Evolutionary conservation across 1,140 invertebrate species (phyloP), one percentile per base, ranked within the genome.

Genomic region (Hylaeus anthracinus): DNA sequence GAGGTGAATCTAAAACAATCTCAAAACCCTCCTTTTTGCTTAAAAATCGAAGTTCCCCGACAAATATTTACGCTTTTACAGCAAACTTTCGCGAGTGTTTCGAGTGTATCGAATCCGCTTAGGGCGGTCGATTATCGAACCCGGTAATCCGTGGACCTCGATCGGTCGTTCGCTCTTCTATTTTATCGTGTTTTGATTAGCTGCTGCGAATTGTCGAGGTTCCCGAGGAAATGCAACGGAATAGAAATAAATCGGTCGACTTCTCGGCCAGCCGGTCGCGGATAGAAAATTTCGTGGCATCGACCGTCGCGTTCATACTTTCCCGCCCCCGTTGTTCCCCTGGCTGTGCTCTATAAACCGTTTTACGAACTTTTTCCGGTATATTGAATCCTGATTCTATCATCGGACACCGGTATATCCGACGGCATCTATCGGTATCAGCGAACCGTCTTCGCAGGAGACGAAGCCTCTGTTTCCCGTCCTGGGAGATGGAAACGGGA

Each of bases 321-420:
- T 26, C n/a, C 53, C n/a, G 4, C 9, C 45, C n/a, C 53, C n/a
- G 4, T 8, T 37, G 51, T 14, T 71, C 61, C 26, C n/a, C 5
- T 12, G 6, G 53, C 37, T 14, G 26, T 26, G 8, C 48, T 15
- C 60, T 12, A 45, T 72, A 71, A 83, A 77, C 72, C 58, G 61
- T 76, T 73, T 79, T 53, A 66, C 60, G 8, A 82, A 82, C 74
- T 82, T 79, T 79, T 79, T 60, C 74, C 72, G 70, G 64, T 86
- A 90, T 91, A 90, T 91, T 88, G 85, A 89, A 90, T 88, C 86
- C 73, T 86, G 83, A 88, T 89, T 88, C 79, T 70, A 87, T 88
- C 85, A 66, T 55, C 72, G 80, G 82, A 70, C 83, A 51, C 61
- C 45, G 71, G 72, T 55, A 45, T 67, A 60, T 76, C 73, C 65